Evolutionary conservation across 2,113 vertebrate species (phyloP), one percentile per base, ranked within the genome.

Genomic region (Cephalophus harveyi): DNA sequence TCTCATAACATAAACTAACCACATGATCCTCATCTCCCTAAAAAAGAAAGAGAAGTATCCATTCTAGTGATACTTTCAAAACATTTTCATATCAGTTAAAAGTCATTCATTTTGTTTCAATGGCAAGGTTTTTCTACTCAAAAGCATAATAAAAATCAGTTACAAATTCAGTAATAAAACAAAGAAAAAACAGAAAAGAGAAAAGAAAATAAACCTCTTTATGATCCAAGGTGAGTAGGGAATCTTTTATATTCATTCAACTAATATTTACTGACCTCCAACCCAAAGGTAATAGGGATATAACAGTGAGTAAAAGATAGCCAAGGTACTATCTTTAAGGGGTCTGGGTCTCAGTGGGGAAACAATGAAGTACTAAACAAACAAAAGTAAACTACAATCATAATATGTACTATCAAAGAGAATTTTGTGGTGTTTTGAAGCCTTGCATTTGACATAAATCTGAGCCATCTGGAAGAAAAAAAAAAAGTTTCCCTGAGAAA

Each of bases 1-100:
- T 99, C 98, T 99, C 99, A 78, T 99, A 99, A 97, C 99, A 99
- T 97, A 99, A 99, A 98, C 99, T 99, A 97, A 99, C 99, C 62
- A 99, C 97, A 78, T 99, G 99, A 97, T 99, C 99, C 48, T 99
- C 99, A 48, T 99, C 99, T n/a, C 99, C 99, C 99, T 99, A 97
- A 89, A 98, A 91, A 87, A 28, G 74, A 98, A 98, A 98, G 7
- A 98, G 55, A 98, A 64, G 55, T n/a, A 97, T 30, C 84, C 62
- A 97, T 71, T 97, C 36, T 88, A n/a, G n/a, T 93, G 15, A 52
- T 33, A 91, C 33, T 94, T 88, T 74, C 12, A 96, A 98, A 86
- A 74, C 28, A 96, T 94, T 89, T 74, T 82, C 92, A 85, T 15
- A 91, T 60, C 40, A 71, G 14, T 91, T n/a, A 96, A 52, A 96